Conservation (phyloP, 2,888 invertebrate genomes). For the Seladonia tumulorum region DNA sequence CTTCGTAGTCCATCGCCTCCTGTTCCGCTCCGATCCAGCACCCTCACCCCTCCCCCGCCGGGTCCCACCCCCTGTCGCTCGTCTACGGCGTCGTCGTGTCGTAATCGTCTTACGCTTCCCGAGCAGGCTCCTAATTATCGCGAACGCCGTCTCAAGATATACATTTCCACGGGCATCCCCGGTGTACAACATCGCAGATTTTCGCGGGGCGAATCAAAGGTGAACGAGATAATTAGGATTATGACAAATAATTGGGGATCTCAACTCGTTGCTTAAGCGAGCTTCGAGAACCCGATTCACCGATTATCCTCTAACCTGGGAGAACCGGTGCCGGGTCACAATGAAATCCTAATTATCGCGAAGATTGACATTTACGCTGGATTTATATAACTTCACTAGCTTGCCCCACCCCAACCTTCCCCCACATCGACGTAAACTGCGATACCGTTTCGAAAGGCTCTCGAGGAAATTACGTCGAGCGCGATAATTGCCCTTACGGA, state of each 20-base stretch:
- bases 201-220: conserved; percentile 53
- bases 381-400: conserved; percentile 35
- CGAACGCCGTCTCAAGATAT: conserved; percentile 48
- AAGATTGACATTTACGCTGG: conserved; percentile 31
- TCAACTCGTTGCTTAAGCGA: conserved; percentile 53
- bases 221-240: conserved; percentile 71
- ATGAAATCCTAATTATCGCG: conserved; percentile 64
- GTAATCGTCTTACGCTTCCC: conserved; percentile 62
- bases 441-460: neutral
- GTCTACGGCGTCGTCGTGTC: conserved; percentile 42
- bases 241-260: conserved; percentile 66
- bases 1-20: conserved; percentile 34
- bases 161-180: conserved; percentile 46
- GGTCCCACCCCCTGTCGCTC: conserved; percentile 19
- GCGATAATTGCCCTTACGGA: conserved; percentile 1
- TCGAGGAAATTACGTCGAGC: neutral
- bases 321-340: conserved; percentile 37
- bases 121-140: conserved; percentile 67
- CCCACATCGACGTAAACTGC: neutral
- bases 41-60: too few relatives aligned
- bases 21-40: neutral
- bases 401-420: neutral
- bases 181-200: conserved; percentile 44
- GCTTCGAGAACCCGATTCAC: conserved; percentile 27
- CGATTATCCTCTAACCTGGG: conserved; percentile 35